These are phyloP conservation scores for Pomatorhinus ruficollis DNA, from an alignment of 2,113 vertebrate genomes.

Conservation along the genomic window DNA sequence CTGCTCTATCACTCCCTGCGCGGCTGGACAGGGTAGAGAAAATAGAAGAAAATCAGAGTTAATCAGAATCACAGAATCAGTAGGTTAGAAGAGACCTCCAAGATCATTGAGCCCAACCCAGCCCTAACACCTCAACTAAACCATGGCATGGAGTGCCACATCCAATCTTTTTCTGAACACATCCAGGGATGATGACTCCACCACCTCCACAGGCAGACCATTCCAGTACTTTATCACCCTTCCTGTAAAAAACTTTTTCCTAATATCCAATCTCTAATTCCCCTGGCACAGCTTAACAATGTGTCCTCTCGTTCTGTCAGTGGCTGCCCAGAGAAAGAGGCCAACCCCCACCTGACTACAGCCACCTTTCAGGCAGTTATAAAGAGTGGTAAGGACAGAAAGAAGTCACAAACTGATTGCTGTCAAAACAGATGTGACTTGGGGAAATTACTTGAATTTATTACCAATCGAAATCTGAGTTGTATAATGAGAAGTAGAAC, in stretches of 20 bases:
- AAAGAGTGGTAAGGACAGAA: not conserved
- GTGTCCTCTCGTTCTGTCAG: not conserved
- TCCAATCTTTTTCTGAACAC: not conserved
- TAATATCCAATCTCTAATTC: not conserved
- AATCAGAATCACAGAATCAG: not conserved
- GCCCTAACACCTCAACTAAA: not conserved
- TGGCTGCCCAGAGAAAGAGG: not conserved
- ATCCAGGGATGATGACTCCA: not conserved
- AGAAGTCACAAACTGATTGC: not conserved
- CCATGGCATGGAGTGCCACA: fast-evolving
- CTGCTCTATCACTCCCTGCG: not conserved
- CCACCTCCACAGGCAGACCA: not conserved
- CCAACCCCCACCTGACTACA: not conserved
- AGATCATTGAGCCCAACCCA: not conserved
- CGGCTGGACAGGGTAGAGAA: not conserved
- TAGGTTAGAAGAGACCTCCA: not conserved
- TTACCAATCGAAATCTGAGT: not conserved
- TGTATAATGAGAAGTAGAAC: not conserved
- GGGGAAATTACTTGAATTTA: not conserved
- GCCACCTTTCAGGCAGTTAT: fast-evolving
- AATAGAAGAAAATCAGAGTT: not conserved
- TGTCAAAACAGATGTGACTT: not conserved
- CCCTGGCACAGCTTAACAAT: not conserved
- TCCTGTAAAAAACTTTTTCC: not conserved
- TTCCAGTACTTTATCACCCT: not conserved